phyloP scores from a whole-genome alignment of 2,888 invertebrate species.

The Acleris emargana region DNA sequence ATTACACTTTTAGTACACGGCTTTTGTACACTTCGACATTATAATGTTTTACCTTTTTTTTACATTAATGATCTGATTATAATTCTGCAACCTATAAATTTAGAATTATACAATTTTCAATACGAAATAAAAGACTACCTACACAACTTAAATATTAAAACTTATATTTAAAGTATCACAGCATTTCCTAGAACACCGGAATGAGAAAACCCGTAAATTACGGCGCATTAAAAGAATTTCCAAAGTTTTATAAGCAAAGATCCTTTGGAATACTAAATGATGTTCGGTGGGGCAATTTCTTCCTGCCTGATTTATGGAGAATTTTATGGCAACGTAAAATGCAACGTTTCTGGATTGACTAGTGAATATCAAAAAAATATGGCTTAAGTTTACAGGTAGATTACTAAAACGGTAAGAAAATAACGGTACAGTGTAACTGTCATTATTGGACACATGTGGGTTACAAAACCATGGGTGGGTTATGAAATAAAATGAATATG shows the following conservation, averaged over 20 bases:
- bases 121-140: no score
- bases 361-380: conserved; percentile 30
- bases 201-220: conserved; percentile 34
- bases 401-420: background rate
- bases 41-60: no score
- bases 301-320: conserved; percentile 58
- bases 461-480: no score
- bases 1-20: no score
- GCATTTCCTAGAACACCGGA: conserved; percentile 6
- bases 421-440: no score
- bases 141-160: background rate
- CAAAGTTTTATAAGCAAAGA: conserved; percentile 45
- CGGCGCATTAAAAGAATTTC: conserved; percentile 53
- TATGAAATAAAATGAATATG: no score
- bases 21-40: no score
- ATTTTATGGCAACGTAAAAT: conserved; percentile 62
- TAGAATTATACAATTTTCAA: no score
- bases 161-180: background rate
- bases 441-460: no score
- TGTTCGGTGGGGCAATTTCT: conserved; percentile 41
- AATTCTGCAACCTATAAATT: no score
- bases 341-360: conserved; percentile 28
- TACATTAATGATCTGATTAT: no score
- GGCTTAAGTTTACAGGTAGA: conserved; percentile 18
- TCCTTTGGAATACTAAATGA: conserved; percentile 46